These are phyloP conservation scores for Aethina tumida DNA, from an alignment of 1,140 invertebrate genomes.

Conservation along the genomic window DNA sequence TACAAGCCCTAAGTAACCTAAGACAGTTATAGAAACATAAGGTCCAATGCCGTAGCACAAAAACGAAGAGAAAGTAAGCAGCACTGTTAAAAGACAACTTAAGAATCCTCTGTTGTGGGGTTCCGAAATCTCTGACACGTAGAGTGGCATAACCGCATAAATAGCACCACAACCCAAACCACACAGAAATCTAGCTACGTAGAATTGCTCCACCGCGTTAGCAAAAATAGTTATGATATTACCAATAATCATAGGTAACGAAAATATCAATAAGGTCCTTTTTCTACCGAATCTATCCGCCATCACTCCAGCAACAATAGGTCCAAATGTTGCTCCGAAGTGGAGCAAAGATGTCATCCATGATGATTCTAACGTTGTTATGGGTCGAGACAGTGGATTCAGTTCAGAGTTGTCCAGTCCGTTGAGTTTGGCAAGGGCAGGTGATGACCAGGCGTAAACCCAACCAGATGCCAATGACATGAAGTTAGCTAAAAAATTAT, in stretches of 20 bases:
- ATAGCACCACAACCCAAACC: conserved; percentile 38
- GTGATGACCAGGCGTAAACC: not conserved
- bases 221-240: conserved; percentile 36
- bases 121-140: conserved; percentile 41
- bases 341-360: conserved; percentile 2
- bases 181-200: conserved; percentile 34
- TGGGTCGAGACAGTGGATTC: not conserved
- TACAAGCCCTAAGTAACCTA: conserved; percentile 38
- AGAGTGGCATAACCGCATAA: conserved; percentile 40
- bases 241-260: conserved; percentile 34
- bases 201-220: conserved; percentile 29
- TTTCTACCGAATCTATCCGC: conserved; percentile 51
- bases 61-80: conserved; percentile 13
- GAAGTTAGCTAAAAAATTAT: not conserved
- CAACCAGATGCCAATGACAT: not conserved
- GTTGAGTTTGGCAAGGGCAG: not conserved
- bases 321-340: conserved; percentile 10
- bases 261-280: conserved; percentile 31
- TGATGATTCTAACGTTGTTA: not conserved
- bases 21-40: conserved; percentile 42
- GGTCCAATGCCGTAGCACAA: conserved; percentile 47
- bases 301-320: conserved; percentile 44
- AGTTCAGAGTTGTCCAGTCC: not conserved
- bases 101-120: conserved; percentile 17
- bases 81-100: conserved; percentile 16